Evolutionary conservation across 2,113 vertebrate genomes (phyloP).

Genomic region (Setophaga kirtlandii): DNA sequence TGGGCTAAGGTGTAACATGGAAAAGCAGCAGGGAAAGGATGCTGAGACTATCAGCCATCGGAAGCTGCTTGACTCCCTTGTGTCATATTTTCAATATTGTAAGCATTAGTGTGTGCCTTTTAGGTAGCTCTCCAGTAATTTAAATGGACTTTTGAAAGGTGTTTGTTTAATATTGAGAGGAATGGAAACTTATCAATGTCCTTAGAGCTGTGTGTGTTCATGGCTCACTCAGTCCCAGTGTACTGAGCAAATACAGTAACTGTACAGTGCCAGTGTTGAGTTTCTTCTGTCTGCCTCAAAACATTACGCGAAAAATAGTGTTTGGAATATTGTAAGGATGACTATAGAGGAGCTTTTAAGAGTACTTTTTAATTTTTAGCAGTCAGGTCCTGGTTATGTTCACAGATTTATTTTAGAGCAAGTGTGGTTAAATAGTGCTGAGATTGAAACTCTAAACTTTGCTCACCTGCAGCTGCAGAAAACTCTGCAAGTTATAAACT

Average conservation of each 20-base stretch:
- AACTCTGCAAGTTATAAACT: neutral
- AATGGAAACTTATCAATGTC: neutral
- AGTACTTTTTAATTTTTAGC: neutral
- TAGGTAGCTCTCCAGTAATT: neutral
- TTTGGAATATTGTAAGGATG: neutral
- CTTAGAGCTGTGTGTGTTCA: neutral
- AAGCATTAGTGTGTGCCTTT: neutral
- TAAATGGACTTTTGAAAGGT: neutral
- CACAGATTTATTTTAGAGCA: slow-evolving; percentile 30
- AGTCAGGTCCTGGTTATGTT: neutral
- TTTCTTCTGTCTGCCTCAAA: neutral
- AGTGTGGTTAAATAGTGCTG: neutral
- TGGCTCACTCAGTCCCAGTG: neutral
- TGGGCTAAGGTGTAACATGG: neutral
- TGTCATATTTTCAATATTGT: neutral
- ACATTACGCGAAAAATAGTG: neutral
- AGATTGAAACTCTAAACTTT: slow-evolving; percentile 11
- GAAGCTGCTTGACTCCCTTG: neutral
- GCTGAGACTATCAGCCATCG: neutral
- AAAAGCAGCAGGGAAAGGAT: neutral
- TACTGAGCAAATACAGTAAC: neutral
- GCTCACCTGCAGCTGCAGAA: slow-evolving; percentile 1
- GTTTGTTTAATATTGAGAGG: neutral
- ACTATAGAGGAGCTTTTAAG: neutral
- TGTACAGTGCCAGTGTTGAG: neutral